Percentiles rank a stretch among this genome's conserved stretches.
phyloP scores from a whole-genome alignment of 2,888 invertebrate genomes.

The Mesochorus sp. region DNA sequence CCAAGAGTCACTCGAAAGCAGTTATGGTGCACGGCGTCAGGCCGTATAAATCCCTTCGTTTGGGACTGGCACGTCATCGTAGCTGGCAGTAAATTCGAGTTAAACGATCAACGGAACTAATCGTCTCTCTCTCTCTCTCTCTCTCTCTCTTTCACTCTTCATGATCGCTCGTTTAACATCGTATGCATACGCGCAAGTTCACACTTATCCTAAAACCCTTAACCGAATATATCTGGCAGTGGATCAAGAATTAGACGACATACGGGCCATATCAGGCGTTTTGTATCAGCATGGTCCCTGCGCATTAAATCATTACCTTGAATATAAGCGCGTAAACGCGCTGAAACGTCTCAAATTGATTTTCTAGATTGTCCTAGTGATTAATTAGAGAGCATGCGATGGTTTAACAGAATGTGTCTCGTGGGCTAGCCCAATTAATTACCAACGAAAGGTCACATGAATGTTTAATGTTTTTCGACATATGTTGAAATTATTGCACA shows the following conservation, averaged over 20 bases:
- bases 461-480: neutral
- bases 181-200: neutral
- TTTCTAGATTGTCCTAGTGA: no score
- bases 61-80: conserved; percentile 62
- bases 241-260: neutral
- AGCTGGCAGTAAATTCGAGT: conserved; percentile 64
- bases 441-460: no score
- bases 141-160: neutral
- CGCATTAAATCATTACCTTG: no score
- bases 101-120: conserved; percentile 73
- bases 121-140: conserved; percentile 58
- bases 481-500: no score
- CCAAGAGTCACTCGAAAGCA: conserved; percentile 46
- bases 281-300: no score
- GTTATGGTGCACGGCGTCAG: conserved; percentile 46
- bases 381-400: no score
- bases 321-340: no score
- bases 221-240: neutral
- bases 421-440: no score
- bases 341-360: no score
- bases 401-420: no score
- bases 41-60: conserved; percentile 54
- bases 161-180: neutral
- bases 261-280: no score
- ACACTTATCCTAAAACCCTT: neutral